Evolutionary conservation across 2,113 vertebrate genomes (phyloP).

Genomic region (Eolophus roseicapilla): DNA sequence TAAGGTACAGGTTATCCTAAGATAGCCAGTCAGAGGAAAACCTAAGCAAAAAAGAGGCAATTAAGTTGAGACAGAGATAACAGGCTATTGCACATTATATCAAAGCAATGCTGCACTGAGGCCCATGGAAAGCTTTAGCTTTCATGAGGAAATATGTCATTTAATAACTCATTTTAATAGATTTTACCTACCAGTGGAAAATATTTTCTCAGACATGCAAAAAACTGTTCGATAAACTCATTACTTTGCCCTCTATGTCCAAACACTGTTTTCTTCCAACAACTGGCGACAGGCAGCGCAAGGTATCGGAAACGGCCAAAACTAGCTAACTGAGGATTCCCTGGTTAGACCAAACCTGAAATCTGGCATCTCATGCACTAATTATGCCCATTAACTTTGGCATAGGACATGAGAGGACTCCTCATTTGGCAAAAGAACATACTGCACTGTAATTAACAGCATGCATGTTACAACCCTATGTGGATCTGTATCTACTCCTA

Average conservation of each 20-base stretch:
- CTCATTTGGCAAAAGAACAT: not conserved
- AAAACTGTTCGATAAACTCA: not conserved
- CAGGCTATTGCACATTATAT: not conserved
- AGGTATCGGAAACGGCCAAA: not conserved
- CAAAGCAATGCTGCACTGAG: not conserved
- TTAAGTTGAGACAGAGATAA: not conserved
- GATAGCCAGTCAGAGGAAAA: not conserved
- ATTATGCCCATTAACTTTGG: not conserved
- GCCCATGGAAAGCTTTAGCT: rapidly evolving
- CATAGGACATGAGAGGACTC: not conserved
- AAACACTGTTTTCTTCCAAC: not conserved
- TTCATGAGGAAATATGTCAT: not conserved
- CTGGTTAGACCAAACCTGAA: not conserved
- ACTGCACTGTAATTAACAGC: not conserved
- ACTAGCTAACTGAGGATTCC: not conserved
- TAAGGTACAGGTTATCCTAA: not conserved
- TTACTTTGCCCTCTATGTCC: not conserved
- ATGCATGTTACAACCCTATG: not conserved
- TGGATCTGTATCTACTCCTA: not conserved
- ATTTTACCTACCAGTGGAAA: not conserved
- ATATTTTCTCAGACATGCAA: not conserved
- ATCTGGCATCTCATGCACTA: not conserved
- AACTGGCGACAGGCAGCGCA: not conserved
- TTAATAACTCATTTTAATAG: not conserved
- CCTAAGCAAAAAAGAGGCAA: not conserved